These are phyloP conservation scores for Apogon hyalosoma DNA, from an alignment of 2,797 vertebrate species.

Conservation along the genomic window DNA sequence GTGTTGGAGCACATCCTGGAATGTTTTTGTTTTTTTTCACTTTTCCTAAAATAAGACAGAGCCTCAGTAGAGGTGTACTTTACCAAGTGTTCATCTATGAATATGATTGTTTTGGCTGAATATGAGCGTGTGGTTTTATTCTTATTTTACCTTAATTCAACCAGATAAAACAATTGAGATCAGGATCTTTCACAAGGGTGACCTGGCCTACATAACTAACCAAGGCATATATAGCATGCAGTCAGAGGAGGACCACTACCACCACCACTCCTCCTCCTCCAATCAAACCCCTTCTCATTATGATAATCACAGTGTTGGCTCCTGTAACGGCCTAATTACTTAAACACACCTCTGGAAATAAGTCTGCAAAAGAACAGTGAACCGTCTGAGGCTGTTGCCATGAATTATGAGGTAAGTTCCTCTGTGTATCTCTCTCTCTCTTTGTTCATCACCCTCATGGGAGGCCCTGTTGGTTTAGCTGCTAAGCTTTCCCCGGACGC, in stretches of 20 bases:
- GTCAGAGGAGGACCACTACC: slow-evolving; percentile 1
- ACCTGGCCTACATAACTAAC: too few relatives aligned
- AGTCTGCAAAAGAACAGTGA: background rate
- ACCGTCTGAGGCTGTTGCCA: slow-evolving; percentile 43
- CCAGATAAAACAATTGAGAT: too few relatives aligned
- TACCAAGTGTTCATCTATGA: background rate
- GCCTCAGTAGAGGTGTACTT: too few relatives aligned
- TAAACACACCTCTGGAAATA: slow-evolving; percentile 12
- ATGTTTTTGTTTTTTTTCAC: too few relatives aligned
- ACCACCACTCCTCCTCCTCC: background rate
- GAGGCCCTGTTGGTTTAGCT: slow-evolving; percentile 83
- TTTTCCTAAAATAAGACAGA: too few relatives aligned
- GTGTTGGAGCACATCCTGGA: too few relatives aligned
- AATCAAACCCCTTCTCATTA: slow-evolving; percentile 3
- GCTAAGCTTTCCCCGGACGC: slow-evolving; percentile 82
- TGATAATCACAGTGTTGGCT: slow-evolving; percentile 30
- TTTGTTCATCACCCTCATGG: slow-evolving; percentile 78
- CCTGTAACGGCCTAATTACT: slow-evolving; percentile 10
- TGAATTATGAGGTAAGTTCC: slow-evolving; percentile 83
- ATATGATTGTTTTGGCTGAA: background rate
- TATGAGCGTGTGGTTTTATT: background rate
- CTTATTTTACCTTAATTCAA: too few relatives aligned
- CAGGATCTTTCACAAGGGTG: too few relatives aligned
- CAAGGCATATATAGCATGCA: background rate
- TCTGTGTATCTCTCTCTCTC: slow-evolving; percentile 75